Conservation (phyloP, 2,113 vertebrate species). For the Xiphophorus couchianus region DNA sequence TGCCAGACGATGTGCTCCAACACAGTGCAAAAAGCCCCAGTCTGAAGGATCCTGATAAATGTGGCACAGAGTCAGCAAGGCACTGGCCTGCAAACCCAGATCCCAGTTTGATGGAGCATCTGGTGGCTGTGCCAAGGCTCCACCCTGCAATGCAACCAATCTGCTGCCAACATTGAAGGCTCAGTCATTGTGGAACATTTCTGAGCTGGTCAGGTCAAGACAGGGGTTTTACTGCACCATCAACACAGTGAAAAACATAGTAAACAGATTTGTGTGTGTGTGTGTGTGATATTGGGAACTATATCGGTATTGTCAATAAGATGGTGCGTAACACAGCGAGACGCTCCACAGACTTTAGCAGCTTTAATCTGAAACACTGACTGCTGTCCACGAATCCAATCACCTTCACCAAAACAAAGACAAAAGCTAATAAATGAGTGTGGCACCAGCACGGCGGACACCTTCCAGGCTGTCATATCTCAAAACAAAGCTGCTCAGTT, state of each 20-base stretch:
- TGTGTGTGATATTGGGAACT: constrained; percentile 5
- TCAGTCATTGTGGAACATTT: background rate
- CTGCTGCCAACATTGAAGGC: background rate
- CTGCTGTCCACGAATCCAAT: constrained; percentile 31
- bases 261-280: constrained; percentile 11
- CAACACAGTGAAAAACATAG: background rate
- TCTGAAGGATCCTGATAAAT: background rate
- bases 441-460: background rate
- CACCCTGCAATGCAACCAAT: background rate
- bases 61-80: too few species aligned
- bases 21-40: background rate
- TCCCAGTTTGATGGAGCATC: background rate
- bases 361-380: constrained; percentile 32
- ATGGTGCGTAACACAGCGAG: background rate
- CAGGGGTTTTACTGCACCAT: background rate
- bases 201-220: background rate
- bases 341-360: background rate
- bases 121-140: background rate
- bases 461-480: constrained; percentile 10
- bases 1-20: background rate
- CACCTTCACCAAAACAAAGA: background rate
- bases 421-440: background rate
- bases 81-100: background rate
- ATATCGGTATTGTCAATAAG: background rate
- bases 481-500: constrained; percentile 18